These are phyloP conservation scores for Gyrodactylus salaris DNA, from an alignment of 1,140 invertebrate species.

Conservation along the genomic window DNA sequence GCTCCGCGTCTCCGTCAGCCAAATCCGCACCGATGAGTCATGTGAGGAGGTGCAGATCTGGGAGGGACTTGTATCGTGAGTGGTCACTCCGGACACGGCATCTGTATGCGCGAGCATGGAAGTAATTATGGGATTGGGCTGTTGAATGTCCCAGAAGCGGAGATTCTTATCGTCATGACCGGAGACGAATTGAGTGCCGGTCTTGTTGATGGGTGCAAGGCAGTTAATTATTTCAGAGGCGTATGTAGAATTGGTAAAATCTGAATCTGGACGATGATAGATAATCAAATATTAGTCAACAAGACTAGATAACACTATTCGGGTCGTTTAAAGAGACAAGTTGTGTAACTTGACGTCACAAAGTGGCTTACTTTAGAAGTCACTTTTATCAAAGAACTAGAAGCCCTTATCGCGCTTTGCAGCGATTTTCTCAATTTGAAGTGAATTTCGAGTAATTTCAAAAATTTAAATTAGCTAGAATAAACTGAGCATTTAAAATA, in stretches of 20 bases:
- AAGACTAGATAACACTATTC: no score
- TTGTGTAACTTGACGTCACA: no score
- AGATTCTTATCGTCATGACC: conserved; percentile 30
- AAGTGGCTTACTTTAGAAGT: no score
- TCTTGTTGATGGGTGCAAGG: conserved; percentile 53
- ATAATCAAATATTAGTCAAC: no score
- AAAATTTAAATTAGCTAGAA: no score
- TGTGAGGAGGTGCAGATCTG: conserved; percentile 83
- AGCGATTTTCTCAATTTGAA: no score
- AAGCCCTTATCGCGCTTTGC: no score
- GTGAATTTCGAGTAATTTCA: no score
- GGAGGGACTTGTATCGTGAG: conserved; percentile 88
- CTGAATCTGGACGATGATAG: no score
- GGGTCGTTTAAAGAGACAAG: no score
- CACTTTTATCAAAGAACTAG: no score
- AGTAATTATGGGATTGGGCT: conserved; percentile 23
- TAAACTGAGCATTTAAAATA: no score
- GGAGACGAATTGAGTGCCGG: conserved; percentile 81
- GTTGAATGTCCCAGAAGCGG: not conserved
- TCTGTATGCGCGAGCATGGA: conserved; percentile 94
- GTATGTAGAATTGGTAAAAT: not conserved
- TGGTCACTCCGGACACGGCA: conserved; percentile 74
- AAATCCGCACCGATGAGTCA: conserved; percentile 88
- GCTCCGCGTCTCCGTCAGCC: conserved; percentile 91
- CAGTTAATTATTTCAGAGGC: not conserved